Conservation (phyloP, 2,888 invertebrate genomes). For the Carpatolechia fugitivella region DNA sequence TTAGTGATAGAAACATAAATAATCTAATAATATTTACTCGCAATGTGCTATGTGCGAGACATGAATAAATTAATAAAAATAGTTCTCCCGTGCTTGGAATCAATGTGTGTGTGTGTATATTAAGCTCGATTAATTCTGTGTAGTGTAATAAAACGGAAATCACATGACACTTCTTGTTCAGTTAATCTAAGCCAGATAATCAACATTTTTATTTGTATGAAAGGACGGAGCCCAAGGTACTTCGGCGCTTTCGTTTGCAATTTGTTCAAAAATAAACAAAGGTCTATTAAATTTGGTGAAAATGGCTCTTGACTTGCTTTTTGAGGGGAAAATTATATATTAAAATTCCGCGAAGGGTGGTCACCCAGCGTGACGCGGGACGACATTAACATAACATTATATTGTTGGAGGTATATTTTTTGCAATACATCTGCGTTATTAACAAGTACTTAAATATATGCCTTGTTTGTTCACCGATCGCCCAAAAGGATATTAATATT, state of each 20-base stretch:
- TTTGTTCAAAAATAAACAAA: constrained; percentile 42
- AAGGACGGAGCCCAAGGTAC: constrained; percentile 27
- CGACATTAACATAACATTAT: neutral
- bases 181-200: constrained; percentile 49
- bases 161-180: neutral
- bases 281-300: constrained; percentile 42
- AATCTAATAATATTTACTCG: too few relatives aligned
- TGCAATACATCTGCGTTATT: neutral
- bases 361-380: neutral
- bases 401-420: constrained; percentile 4
- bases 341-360: constrained; percentile 9
- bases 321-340: constrained; percentile 11
- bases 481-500: too few relatives aligned
- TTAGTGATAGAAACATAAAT: too few relatives aligned
- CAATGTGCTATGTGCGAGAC: too few relatives aligned
- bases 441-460: neutral
- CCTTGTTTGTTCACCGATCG: too few relatives aligned
- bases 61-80: too few relatives aligned
- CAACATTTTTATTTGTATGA: constrained; percentile 59
- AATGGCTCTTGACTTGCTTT: constrained; percentile 33
- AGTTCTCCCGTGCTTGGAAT: too few relatives aligned
- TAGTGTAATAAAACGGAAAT: too few relatives aligned
- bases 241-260: constrained; percentile 40
- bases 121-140: too few relatives aligned
- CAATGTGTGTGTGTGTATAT: too few relatives aligned